Percentiles rank a stretch among this genome's conserved stretches.
phyloP scores from a whole-genome alignment of 2,797 vertebrate species.

The Anguilla pacifica region DNA sequence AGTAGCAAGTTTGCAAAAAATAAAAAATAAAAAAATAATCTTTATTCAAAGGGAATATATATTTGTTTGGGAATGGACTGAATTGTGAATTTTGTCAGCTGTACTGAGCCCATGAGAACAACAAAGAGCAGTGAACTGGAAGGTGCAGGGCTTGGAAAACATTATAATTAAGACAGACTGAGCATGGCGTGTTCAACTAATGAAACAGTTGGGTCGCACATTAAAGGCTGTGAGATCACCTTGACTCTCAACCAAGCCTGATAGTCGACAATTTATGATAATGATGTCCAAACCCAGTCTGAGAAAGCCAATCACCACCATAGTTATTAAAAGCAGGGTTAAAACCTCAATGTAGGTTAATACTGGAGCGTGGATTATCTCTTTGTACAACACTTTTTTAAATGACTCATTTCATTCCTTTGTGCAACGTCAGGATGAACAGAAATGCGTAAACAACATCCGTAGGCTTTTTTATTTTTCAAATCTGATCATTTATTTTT shows the following conservation, averaged over 20 bases:
- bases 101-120: not conserved
- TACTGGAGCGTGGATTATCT: not conserved
- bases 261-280: not conserved
- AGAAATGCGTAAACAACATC: not conserved
- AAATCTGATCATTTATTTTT: not conserved
- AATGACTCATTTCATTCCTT: not conserved
- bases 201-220: not conserved
- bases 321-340: not conserved
- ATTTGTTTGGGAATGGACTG: not conserved
- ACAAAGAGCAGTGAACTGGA: not conserved
- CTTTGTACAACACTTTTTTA: too few relatives aligned
- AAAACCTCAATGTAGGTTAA: not conserved
- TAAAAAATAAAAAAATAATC: not conserved
- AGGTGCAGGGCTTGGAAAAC: not conserved
- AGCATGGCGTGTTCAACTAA: not conserved
- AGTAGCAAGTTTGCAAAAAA: not conserved
- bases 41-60: not conserved
- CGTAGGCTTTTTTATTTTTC: too few relatives aligned
- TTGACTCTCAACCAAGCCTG: not conserved
- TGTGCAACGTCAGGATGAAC: not conserved
- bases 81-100: not conserved
- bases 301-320: not conserved
- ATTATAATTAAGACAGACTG: not conserved
- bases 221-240: slow-evolving; percentile 5
- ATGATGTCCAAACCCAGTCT: not conserved